These are phyloP conservation scores for Lydus trimaculatus DNA, from an alignment of 2,888 invertebrate genomes.

Conservation along the genomic window DNA sequence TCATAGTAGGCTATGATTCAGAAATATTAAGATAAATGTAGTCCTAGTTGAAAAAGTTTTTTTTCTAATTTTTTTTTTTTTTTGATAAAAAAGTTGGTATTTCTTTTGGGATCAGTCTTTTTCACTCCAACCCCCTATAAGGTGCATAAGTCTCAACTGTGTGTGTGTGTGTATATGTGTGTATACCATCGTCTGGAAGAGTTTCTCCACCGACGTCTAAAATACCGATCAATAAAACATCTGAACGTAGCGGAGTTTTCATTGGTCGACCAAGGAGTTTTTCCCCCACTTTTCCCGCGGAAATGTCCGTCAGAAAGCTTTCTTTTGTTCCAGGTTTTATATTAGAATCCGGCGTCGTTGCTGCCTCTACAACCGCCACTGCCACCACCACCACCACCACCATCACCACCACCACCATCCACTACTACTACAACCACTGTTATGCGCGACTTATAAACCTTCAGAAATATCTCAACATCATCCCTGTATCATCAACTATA, in stretches of 20 bases:
- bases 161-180: neutral
- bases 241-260: slow-evolving; percentile 57
- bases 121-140: slow-evolving; percentile 24
- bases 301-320: slow-evolving; percentile 60
- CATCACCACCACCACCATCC: neutral
- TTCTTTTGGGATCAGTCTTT: too few species aligned
- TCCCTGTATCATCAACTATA: too few species aligned
- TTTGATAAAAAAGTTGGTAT: neutral
- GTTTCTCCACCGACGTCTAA: slow-evolving; percentile 53
- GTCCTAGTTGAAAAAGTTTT: too few species aligned
- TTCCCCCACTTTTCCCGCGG: slow-evolving; percentile 58
- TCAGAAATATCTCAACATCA: neutral
- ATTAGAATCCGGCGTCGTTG: slow-evolving; percentile 53
- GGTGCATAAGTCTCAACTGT: slow-evolving; percentile 47
- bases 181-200: slow-evolving; percentile 50
- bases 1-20: too few species aligned
- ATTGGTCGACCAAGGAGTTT: slow-evolving; percentile 61
- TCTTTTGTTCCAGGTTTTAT: slow-evolving; percentile 60
- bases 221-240: slow-evolving; percentile 61
- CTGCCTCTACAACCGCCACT: neutral
- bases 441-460: too few species aligned
- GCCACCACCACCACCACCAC: neutral
- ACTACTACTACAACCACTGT: neutral
- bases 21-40: too few species aligned
- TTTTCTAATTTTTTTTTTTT: too few species aligned